These are phyloP conservation scores for Luffia ferchaultella DNA, from an alignment of 2,888 invertebrate genomes.

Conservation along the genomic window DNA sequence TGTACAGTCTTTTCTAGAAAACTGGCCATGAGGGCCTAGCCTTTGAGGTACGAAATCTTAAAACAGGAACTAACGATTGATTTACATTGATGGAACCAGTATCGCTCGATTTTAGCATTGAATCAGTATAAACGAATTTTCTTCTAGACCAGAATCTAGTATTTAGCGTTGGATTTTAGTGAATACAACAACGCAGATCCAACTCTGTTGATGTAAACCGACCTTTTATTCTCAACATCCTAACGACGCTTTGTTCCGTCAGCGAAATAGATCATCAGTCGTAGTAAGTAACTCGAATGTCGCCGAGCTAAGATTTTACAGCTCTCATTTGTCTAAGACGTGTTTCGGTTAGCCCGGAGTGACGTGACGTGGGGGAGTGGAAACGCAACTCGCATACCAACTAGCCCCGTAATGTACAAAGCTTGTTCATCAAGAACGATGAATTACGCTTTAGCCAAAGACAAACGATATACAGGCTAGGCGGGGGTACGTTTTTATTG, in stretches of 20 bases:
- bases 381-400: background rate
- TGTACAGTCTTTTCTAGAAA: too few relatives aligned
- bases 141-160: too few relatives aligned
- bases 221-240: too few relatives aligned
- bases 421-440: background rate
- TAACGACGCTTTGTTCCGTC: background rate
- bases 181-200: too few relatives aligned
- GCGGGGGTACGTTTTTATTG: background rate
- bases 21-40: too few relatives aligned
- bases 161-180: too few relatives aligned
- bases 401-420: background rate
- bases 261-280: background rate
- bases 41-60: too few relatives aligned
- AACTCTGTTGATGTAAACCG: too few relatives aligned
- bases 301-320: slow-evolving; percentile 22
- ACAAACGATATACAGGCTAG: background rate
- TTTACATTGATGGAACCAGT: too few relatives aligned
- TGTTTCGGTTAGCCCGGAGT: slow-evolving; percentile 23
- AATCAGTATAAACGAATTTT: too few relatives aligned
- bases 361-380: background rate
- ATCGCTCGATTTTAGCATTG: too few relatives aligned
- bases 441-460: background rate
- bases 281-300: background rate
- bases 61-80: too few relatives aligned
- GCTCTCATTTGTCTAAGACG: slow-evolving; percentile 30